Evolutionary conservation across 2,797 vertebrate species (phyloP).

Genomic region (Scomberomorus guttatus): DNA sequence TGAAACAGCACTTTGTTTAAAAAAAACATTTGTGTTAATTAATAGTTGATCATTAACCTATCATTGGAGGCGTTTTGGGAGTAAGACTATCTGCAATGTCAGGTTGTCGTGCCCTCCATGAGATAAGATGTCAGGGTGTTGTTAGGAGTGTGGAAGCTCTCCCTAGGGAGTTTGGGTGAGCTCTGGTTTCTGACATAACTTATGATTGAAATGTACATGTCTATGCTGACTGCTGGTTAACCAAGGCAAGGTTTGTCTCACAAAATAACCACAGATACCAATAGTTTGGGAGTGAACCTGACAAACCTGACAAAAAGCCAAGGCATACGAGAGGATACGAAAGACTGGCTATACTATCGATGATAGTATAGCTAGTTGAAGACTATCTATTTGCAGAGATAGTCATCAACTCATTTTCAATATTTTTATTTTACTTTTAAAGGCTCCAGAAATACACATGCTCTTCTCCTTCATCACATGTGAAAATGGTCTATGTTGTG

Average conservation of each 20-base stretch:
- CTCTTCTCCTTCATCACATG: not conserved
- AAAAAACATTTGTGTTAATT: slow-evolving; percentile 7
- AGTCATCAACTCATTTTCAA: not conserved
- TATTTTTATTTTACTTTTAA: not conserved
- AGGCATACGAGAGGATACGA: too few relatives aligned
- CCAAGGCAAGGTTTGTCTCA: too few relatives aligned
- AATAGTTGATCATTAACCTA: slow-evolving; percentile 22
- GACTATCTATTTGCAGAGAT: too few relatives aligned
- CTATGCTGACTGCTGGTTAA: too few relatives aligned
- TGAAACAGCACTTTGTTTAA: not conserved
- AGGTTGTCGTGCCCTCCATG: not conserved
- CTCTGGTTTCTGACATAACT: not conserved
- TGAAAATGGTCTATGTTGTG: slow-evolving; percentile 8
- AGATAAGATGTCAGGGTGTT: not conserved
- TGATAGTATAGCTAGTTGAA: too few relatives aligned
- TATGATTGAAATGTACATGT: too few relatives aligned
- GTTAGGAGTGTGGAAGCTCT: not conserved
- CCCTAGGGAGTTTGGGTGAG: not conserved
- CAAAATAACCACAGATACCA: too few relatives aligned
- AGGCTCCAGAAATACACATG: not conserved
- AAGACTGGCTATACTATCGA: too few relatives aligned
- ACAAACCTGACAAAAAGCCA: too few relatives aligned
- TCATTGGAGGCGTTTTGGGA: slow-evolving; percentile 10
- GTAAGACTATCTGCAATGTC: not conserved
- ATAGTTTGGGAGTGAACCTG: too few relatives aligned